Evolutionary conservation across 2,888 invertebrate species (phyloP), one percentile per base, ranked within the genome.

Genomic region (Antheraea assamensis): DNA sequence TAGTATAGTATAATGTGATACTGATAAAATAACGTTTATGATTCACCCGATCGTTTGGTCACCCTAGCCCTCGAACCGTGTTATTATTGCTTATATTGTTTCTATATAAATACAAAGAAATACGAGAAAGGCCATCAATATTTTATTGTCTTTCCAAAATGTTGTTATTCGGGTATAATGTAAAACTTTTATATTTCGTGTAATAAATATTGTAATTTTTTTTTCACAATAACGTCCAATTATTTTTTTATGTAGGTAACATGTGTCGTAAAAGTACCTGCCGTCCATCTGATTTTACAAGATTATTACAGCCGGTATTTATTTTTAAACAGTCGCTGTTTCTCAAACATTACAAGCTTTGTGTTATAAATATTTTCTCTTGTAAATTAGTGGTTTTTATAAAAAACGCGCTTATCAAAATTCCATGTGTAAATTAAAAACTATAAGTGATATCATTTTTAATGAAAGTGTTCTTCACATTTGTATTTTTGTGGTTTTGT

Each of bases 11-110:
- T 61, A 61, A 61, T 61, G 5, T 27, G 27, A 64, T 27, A 64
- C 61, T 64, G 61, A 64, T 64, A 64, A 30, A 27, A 64, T 64
- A 64, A 64, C 17, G 17, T 64, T 64, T 64, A 64, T 64, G 61
- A 64, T 64, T 30, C 61, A 64, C 13, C 17, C 17, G 61, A 64
- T 64, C 61, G 61, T 64, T 64, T 64, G 61, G 13, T 64, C 61
- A 64, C 30, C 30, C 61, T 64, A 13, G 3, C 24, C 58, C 58
- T 58, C 61, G 10, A 61, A 24, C 61, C 10, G 1, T 64, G 30
- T 64, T 64, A 64, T 64, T 15, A 30, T 17, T 64, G n/a, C n/a
- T n/a, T n/a, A n/a, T 64, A 64, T 64, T 64, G 61, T 64, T 64
- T 27, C 27, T 64, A 64, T 64, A 64, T 64, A 30, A 30, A 64